Evolutionary conservation across 2,113 vertebrate genomes (phyloP).

Genomic region (Corythornis madagascariensis): DNA sequence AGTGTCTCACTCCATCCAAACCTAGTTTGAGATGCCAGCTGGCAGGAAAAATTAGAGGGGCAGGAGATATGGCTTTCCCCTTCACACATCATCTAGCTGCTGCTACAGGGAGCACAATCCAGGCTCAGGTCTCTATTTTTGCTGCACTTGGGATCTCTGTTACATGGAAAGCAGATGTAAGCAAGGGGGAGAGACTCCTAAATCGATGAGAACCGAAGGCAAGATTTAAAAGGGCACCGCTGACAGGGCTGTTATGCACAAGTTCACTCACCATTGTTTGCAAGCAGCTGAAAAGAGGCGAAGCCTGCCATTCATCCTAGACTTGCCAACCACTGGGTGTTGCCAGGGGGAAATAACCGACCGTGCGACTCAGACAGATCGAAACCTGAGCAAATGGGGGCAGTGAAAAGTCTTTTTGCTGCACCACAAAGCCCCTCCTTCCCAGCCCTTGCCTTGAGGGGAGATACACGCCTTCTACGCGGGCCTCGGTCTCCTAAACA

Average conservation of each 20-base stretch:
- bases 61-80: neutral
- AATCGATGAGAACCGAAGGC: neutral
- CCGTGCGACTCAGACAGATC: neutral
- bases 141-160: neutral
- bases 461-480: neutral
- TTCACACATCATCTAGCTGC: neutral
- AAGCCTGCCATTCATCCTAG: neutral
- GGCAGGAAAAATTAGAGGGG: neutral
- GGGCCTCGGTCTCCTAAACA: neutral
- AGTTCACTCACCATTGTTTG: slow-evolving; percentile 19
- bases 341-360: slow-evolving; percentile 6
- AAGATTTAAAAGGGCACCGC: neutral
- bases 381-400: neutral
- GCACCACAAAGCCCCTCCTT: neutral
- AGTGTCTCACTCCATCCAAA: neutral
- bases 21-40: neutral
- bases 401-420: neutral
- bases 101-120: neutral
- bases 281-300: neutral
- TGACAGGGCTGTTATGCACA: neutral
- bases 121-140: neutral
- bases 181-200: neutral
- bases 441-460: neutral
- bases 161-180: neutral
- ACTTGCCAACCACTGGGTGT: neutral